Evolutionary conservation across 2,113 vertebrate species (phyloP).

Genomic region (Apteryx mantelli): DNA sequence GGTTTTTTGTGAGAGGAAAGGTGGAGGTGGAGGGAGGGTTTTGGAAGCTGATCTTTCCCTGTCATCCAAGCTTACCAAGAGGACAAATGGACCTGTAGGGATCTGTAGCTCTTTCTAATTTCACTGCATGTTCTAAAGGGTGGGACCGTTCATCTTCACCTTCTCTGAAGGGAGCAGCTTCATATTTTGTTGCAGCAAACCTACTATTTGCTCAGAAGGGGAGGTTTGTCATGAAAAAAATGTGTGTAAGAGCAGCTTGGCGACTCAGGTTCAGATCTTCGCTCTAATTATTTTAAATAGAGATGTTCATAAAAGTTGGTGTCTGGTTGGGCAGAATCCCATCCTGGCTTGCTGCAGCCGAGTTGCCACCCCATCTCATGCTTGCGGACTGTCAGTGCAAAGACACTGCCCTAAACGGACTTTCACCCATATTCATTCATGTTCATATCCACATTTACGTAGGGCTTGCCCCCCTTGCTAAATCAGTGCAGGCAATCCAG

Average conservation of each 20-base stretch:
- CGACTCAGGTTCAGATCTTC: background rate
- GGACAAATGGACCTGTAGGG: background rate
- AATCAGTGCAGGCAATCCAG: background rate
- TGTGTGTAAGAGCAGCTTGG: background rate
- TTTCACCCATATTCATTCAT: background rate
- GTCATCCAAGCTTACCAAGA: background rate
- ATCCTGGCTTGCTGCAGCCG: rapidly evolving
- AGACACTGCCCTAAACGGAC: background rate
- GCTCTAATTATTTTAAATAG: background rate
- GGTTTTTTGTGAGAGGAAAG: background rate
- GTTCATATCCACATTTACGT: background rate
- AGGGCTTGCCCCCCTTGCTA: background rate
- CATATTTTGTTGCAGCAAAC: background rate
- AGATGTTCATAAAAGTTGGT: background rate
- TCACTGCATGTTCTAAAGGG: background rate
- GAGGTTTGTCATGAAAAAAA: background rate
- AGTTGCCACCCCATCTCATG: background rate
- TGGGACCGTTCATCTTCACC: background rate
- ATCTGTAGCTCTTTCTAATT: background rate
- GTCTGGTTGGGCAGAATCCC: background rate
- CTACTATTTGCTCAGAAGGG: background rate
- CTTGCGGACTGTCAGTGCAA: background rate
- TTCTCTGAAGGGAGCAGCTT: background rate
- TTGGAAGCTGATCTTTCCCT: background rate
- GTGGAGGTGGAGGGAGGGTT: background rate